phyloP scores from a whole-genome alignment of 2,113 vertebrate genomes.

The Daboia siamensis region DNA sequence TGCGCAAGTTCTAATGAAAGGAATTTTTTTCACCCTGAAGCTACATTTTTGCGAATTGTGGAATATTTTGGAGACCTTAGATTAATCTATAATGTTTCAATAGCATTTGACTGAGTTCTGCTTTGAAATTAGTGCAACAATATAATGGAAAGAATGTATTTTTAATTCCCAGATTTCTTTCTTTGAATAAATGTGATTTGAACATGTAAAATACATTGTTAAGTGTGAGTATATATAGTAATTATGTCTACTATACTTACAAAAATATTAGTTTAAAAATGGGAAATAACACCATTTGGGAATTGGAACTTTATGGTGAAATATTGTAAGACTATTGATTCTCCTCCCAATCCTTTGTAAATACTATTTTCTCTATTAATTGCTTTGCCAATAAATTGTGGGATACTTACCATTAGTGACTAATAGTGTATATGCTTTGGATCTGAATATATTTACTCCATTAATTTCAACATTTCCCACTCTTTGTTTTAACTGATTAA shows the following conservation, averaged over 20 bases:
- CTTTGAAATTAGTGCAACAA: not conserved
- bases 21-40: not conserved
- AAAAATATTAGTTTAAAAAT: not conserved
- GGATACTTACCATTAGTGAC: constrained; percentile 30
- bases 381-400: constrained; percentile 43
- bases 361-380: constrained; percentile 19
- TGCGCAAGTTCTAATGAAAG: not conserved
- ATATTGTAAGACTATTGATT: not conserved
- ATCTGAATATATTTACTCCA: constrained; percentile 32
- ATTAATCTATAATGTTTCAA: rapidly evolving
- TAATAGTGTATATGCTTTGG: constrained; percentile 27
- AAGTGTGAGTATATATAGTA: not conserved
- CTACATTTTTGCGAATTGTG: not conserved
- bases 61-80: not conserved
- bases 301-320: not conserved
- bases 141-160: not conserved
- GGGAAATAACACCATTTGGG: constrained; percentile 25
- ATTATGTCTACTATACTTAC: not conserved
- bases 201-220: not conserved
- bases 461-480: constrained; percentile 29
- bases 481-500: constrained; percentile 46
- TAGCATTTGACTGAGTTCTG: not conserved
- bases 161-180: not conserved
- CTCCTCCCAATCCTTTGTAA: not conserved
- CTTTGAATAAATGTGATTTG: not conserved